Base-by-base conservation (phyloP, 2,888 invertebrate genomes). In the Drosophila meridionalis region DNA sequence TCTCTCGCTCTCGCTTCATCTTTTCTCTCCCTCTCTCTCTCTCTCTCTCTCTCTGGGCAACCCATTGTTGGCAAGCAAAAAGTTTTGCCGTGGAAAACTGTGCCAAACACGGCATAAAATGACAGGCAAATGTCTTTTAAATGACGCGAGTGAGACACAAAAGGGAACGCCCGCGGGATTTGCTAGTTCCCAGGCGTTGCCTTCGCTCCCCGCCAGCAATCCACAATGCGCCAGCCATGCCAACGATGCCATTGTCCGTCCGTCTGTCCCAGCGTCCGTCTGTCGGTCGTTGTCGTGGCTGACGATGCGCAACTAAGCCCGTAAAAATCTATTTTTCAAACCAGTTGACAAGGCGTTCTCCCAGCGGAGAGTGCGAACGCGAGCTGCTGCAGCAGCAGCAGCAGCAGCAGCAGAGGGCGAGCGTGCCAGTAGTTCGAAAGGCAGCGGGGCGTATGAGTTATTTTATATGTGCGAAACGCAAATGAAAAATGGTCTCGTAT, bases 101-200 rank as follows among this genome's bases (percentile, higher is more conserved):
- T 80, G 82, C 89, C 89, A 83, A 85, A 90, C 83, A 90, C 82
- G 90, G 89, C 88, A 90, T 89, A 87, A 90, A 91, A 90, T 91
- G 91, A 89, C 91, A 91, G 91, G 90, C 90, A 91, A 91, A 91
- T 91, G 89, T 84, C 87, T 90, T 91, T 91, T 90, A 89, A 91
- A 91, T 91, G 87, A 90, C 87, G 83, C 89, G 81, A 89, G 89
- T 80, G 87, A 91, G 87, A 87, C 89, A 87, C 86, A 91, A 85
- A 84, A 88, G 84, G 78, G 89, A 79, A 86, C 83, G 87, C 84
- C 90, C 90, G 87, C 80, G 79, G 90, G 90, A 83, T 88, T 85
- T 81, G 77, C 69, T 55, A 52, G 52, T 42, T 48, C 42, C 56
- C 56, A 56, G 56, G 56, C 56, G 56, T 5, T 56, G 32, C 38